phyloP scores from a whole-genome alignment of 2,888 invertebrate species.

The Pimpla rufipes region DNA sequence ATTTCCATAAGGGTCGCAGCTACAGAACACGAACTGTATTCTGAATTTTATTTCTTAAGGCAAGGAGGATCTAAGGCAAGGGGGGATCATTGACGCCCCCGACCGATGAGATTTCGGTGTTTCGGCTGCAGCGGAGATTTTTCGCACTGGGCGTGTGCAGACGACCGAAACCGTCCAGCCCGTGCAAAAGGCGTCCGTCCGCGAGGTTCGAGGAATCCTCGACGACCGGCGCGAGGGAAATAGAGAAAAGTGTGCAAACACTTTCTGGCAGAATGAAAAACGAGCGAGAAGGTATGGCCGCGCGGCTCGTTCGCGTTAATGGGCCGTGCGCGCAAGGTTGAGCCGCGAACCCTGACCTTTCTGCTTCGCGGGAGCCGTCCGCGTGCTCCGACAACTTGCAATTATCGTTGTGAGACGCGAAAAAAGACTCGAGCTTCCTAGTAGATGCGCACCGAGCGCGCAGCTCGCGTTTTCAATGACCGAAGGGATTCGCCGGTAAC shows the following conservation, averaged over 20 bases:
- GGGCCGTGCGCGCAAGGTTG: conserved; percentile 72
- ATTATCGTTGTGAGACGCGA: conserved; percentile 51
- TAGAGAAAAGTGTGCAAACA: conserved; percentile 60
- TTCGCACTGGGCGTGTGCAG: conserved; percentile 15
- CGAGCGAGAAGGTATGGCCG: conserved; percentile 34
- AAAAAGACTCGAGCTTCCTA: conserved; percentile 39
- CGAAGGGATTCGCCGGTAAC: neutral
- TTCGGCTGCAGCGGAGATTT: neutral
- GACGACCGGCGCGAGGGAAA: conserved; percentile 8
- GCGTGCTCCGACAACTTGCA: conserved; percentile 52
- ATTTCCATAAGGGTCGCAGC: no score
- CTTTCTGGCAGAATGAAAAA: conserved; percentile 64
- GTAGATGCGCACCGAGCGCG: conserved; percentile 4
- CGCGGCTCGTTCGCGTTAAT: conserved; percentile 74
- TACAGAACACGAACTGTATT: no score
- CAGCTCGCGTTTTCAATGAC: conserved; percentile 14
- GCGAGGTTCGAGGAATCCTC: conserved; percentile 41
- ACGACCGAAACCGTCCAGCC: conserved; percentile 47
- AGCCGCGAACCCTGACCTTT: conserved; percentile 78
- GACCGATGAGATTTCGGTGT: no score
- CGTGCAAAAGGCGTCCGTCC: conserved; percentile 34
- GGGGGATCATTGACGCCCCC: no score
- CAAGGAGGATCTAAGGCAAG: no score
- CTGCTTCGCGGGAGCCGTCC: conserved; percentile 53
- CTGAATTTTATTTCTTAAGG: no score